These are phyloP conservation scores for Florisuga fusca DNA, from an alignment of 2,797 vertebrate species.

Conservation along the genomic window DNA sequence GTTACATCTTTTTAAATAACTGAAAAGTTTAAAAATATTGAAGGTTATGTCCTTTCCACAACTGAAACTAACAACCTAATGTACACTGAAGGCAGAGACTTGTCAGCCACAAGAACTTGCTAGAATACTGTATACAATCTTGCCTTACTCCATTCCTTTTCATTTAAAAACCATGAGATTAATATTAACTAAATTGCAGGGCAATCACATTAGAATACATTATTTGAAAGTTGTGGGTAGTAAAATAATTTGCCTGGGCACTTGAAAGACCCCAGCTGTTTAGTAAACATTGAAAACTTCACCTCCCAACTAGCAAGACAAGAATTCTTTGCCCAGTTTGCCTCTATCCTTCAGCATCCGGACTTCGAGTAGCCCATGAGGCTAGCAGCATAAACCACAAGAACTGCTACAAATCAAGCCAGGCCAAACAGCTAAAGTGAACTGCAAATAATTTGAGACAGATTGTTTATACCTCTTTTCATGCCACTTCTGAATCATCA, in stretches of 20 bases:
- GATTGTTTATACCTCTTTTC: neutral
- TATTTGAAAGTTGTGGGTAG: constrained; percentile 4
- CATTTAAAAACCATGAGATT: neutral
- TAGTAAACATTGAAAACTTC: neutral
- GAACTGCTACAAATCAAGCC: neutral
- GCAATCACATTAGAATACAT: neutral
- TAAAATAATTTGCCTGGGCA: neutral
- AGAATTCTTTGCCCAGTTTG: neutral
- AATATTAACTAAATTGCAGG: neutral
- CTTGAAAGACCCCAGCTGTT: constrained; percentile 4
- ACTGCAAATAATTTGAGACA: neutral
- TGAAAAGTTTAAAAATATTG: neutral
- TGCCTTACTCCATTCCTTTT: neutral
- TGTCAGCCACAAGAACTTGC: neutral
- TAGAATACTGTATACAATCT: neutral
- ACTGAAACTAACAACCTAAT: neutral
- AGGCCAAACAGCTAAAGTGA: neutral
- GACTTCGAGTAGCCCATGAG: neutral
- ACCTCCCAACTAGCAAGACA: neutral
- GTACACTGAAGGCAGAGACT: neutral
- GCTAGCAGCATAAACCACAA: neutral
- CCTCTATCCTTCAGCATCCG: fast-evolving
- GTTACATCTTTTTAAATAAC: neutral
- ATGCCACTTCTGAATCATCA: neutral
- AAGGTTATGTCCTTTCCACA: neutral